Base-by-base conservation (phyloP, 2,888 invertebrate species). In the Agrotis ipsilon region DNA sequence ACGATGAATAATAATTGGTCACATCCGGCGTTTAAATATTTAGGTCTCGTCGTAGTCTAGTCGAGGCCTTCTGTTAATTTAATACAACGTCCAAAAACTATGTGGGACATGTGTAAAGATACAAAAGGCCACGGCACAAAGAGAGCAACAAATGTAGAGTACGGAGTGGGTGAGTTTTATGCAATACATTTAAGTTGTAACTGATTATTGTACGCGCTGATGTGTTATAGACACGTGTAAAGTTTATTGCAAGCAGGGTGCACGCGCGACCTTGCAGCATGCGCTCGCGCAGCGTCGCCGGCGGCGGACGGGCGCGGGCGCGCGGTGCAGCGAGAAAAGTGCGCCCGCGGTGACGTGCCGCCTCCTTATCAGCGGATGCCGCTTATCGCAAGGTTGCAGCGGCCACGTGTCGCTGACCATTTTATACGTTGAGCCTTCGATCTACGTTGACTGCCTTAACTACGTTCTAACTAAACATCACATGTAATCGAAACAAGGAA, bases 301-400 rank as follows among this genome's bases (percentile, higher is more conserved):
- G 46, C 45, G 45, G 32, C 32, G 72, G 21, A 14, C 18, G 49
- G 78, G 68, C 72, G 71, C 81, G 78, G 77, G 77, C 64, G 81
- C 69, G 77, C 69, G 62, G 78, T 59, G 75, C 65, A 32, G 69
- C 83, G 89, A 92, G 93, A 93, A 94, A 93, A 94, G 93, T 90
- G 91, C 90, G 78, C 78, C 87, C 87, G 88, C 88, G 81, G 79
- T 91, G 91, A 92, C 91, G 91, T 81, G 78, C 80, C 81, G 82
- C 73, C 84, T 75, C 83, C 88, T 92, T 95, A 95, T 95, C 95
- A 93, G 87, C 91, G 91, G 90, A 92, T 90, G 89, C 86, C 81
- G 89, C 90, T 94, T 94, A 94, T 94, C 94, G 88, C 92, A 93
- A 93, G 91, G 92, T 92, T 90, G 88, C 82, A 63, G 78, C 79